phyloP scores from a whole-genome alignment of 2,113 vertebrate species.

The Erythrolamprus reginae region DNA sequence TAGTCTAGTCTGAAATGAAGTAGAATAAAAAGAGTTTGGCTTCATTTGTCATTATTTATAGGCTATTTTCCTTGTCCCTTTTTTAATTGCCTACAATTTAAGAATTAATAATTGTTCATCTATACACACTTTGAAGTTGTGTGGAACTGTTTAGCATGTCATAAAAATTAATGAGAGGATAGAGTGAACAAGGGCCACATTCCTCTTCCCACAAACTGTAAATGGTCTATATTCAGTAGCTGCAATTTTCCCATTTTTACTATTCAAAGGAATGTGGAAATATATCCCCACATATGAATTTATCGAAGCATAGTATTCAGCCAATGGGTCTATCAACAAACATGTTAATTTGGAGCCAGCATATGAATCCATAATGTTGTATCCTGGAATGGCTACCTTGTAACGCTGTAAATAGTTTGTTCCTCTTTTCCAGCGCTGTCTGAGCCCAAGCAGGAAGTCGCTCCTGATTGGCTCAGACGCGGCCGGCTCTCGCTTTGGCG shows the following conservation, averaged over 20 bases:
- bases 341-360: neutral
- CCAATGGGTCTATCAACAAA: neutral
- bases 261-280: constrained; percentile 20
- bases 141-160: constrained; percentile 34
- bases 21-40: constrained; percentile 37
- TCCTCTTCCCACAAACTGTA: constrained; percentile 23
- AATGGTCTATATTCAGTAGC: constrained; percentile 41
- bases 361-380: too few species aligned
- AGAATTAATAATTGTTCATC: constrained; percentile 49
- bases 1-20: constrained; percentile 60
- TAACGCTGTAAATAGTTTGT: too few species aligned
- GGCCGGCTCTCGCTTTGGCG: too few species aligned
- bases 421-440: too few species aligned
- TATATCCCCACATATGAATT: neutral
- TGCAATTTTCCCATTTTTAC: constrained; percentile 28
- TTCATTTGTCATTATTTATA: constrained; percentile 46
- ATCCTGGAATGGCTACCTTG: too few species aligned
- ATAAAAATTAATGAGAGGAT: constrained; percentile 44
- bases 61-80: constrained; percentile 30
- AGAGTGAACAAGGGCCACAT: constrained; percentile 37
- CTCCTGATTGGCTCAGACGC: too few species aligned
- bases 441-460: too few species aligned
- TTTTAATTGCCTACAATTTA: constrained; percentile 33
- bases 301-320: neutral
- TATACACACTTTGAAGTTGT: constrained; percentile 36